Conservation (phyloP, 2,113 vertebrate genomes). For the Tyto alba region DNA sequence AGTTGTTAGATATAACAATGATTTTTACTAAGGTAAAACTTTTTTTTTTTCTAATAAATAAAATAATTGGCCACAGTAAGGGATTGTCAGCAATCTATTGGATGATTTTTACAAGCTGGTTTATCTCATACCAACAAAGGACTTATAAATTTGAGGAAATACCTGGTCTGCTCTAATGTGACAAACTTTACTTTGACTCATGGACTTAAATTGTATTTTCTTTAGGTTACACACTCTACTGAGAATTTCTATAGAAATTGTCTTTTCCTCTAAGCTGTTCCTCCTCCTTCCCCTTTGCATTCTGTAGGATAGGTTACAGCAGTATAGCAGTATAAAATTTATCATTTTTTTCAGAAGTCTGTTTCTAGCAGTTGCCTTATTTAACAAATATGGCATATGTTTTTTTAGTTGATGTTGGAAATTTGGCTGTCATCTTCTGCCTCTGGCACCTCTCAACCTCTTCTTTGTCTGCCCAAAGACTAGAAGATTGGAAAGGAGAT, state of each 20-base stretch:
- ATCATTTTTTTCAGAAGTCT: background rate
- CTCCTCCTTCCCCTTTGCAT: rapidly evolving
- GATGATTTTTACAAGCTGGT: background rate
- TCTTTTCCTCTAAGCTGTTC: background rate
- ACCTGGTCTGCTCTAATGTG: background rate
- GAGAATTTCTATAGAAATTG: background rate
- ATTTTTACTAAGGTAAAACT: background rate
- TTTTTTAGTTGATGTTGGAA: background rate
- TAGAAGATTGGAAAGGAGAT: background rate
- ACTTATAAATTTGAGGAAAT: background rate
- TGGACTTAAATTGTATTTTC: background rate
- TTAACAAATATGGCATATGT: background rate
- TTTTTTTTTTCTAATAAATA: background rate
- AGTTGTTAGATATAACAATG: background rate
- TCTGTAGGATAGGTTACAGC: background rate
- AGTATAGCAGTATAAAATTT: background rate
- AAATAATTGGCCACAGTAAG: background rate
- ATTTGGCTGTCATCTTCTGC: background rate
- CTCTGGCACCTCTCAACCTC: background rate
- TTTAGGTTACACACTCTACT: background rate
- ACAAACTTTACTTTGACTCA: background rate
- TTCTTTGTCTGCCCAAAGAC: background rate
- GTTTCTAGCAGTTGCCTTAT: background rate
- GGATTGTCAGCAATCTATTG: background rate
- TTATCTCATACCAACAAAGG: background rate